Evolutionary conservation across 2,888 invertebrate species (phyloP), one percentile per base, ranked within the genome.

Genomic region (Halocaridina rubra): DNA sequence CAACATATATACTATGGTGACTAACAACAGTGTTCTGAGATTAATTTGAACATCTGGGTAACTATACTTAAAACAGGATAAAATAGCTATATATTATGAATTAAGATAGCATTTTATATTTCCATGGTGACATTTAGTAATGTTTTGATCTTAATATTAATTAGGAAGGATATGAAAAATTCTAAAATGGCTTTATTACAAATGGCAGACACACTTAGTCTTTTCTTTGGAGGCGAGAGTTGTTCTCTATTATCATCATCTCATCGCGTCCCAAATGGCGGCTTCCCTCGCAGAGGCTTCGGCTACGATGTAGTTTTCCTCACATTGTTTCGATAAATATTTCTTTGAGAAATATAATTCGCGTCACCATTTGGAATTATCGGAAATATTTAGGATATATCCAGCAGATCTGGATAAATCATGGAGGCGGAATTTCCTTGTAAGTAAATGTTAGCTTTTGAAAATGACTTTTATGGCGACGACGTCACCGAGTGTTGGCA

Each of bases 191-290:
- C n/a, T n/a, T n/a, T n/a, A n/a, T n/a, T n/a, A n/a, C n/a, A n/a
- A n/a, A n/a, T n/a, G n/a, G n/a, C 46, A 46, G 10, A 46, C 46
- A 46, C 46, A 46, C 13, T n/a, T 19, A 57, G 7, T 57, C 57
- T 57, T 57, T 19, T 57, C 67, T 16, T 67, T 5, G 5, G 5
- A 67, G 27, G 16, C 7, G 27, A 67, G 29, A 13, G 53, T 13
- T 46, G 10, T 27, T 3, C 46, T 24, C 22, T 39, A 32, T 8
- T 27, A 39, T 10, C 16, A 39, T 22, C 33, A 33, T 74, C 32
- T 75, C 46, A 32, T 78, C 84, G 84, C 84, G 84, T 84, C 84
- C 79, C 57, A 84, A 84, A 84, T 84, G 84, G 84, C 84, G 72
- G 79, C 78, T 84, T 78, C 72, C 74, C 78, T 79, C 74, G 22